Conservation (phyloP, 2,888 invertebrate genomes). For the Cryptus viduatorius region DNA sequence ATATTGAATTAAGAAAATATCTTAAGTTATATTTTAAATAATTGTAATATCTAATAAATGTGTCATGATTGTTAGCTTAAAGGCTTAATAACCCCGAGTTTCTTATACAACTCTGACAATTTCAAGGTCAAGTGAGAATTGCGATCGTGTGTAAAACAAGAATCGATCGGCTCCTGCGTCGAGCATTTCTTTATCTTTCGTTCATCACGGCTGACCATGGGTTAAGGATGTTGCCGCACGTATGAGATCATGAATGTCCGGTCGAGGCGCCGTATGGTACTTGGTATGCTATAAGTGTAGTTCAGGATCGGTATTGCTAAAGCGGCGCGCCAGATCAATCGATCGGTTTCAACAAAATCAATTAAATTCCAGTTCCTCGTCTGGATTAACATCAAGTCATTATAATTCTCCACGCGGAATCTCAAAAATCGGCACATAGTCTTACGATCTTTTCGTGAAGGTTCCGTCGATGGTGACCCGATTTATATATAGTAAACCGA, state of each 20-base stretch:
- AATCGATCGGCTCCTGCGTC: constrained; percentile 44
- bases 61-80: background rate
- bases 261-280: background rate
- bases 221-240: constrained; percentile 36
- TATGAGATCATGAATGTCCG: constrained; percentile 24
- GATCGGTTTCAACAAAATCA: constrained; percentile 12
- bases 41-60: too few species aligned
- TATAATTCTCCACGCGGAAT: constrained; percentile 8
- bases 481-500: background rate
- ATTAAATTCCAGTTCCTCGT: constrained; percentile 15
- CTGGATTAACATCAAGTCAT: constrained; percentile 1
- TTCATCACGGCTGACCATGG: constrained; percentile 38
- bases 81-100: background rate
- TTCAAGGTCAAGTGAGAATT: constrained; percentile 9
- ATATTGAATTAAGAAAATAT: too few species aligned
- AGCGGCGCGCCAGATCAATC: background rate
- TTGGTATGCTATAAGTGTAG: background rate
- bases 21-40: too few species aligned
- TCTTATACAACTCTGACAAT: background rate
- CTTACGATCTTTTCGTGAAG: constrained; percentile 10
- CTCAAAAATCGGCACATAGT: background rate
- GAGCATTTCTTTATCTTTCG: constrained; percentile 30
- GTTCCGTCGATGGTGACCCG: constrained; percentile 22
- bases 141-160: constrained; percentile 8
- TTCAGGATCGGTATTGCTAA: background rate